These are phyloP conservation scores for Drosophila phalerata DNA, from an alignment of 2,888 invertebrate genomes.

Conservation along the genomic window DNA sequence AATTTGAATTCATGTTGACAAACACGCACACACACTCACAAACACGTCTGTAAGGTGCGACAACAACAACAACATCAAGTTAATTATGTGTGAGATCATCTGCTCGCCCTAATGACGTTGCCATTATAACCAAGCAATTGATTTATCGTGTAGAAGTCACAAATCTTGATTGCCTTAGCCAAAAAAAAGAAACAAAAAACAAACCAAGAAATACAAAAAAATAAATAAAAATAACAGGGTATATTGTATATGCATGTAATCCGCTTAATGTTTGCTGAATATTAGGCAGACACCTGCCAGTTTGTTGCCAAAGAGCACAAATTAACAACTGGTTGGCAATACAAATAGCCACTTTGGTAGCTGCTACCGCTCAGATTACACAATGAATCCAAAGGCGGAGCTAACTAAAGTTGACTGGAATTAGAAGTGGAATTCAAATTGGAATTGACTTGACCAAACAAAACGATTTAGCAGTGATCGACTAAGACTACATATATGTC, in stretches of 20 bases:
- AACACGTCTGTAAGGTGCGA: conserved; percentile 31
- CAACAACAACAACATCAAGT: conserved; percentile 27
- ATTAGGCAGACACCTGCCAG: conserved; percentile 54
- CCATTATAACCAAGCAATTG: conserved; percentile 48
- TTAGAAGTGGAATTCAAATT: conserved; percentile 9
- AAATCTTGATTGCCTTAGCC: conserved; percentile 17
- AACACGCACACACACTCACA: conserved; percentile 5
- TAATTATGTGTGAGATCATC: conserved; percentile 68
- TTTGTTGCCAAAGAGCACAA: conserved; percentile 61
- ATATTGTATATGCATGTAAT: conserved; percentile 7
- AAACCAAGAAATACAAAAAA: background rate
- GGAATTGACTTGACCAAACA: background rate
- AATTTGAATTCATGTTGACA: conserved; percentile 17
- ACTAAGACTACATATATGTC: background rate
- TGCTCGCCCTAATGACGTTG: conserved; percentile 25
- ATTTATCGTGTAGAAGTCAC: conserved; percentile 51
- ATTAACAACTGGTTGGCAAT: conserved; percentile 72
- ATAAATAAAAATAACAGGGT: background rate
- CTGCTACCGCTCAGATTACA: conserved; percentile 52
- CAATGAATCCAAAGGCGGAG: conserved; percentile 44
- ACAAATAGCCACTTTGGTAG: conserved; percentile 26
- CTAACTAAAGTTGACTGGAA: conserved; percentile 14
- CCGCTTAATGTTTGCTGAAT: conserved; percentile 27
- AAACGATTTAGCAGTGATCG: background rate
- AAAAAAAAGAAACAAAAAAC: conserved; percentile 1